A percentile compares a stretch with the other conserved stretches of the same genome.
Evolutionary conservation across 2,888 invertebrate species (phyloP).

Genomic region (Sphaerophoria taeniata): DNA sequence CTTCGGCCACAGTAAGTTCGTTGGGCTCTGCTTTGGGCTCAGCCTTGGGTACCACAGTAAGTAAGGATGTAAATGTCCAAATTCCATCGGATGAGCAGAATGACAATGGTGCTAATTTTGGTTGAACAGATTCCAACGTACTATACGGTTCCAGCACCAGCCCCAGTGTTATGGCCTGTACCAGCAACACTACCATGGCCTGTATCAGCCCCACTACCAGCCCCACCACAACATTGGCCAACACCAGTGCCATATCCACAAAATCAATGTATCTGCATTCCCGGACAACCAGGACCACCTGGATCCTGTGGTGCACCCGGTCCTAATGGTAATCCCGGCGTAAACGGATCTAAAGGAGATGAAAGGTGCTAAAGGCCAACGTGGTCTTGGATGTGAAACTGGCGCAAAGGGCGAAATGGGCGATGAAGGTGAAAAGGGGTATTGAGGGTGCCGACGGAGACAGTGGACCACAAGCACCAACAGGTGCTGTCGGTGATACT

Average conservation of each 20-base stretch:
- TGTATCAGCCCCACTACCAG: background rate
- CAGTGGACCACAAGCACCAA: too few relatives aligned
- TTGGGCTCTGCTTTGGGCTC: too few relatives aligned
- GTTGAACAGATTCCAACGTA: too few relatives aligned
- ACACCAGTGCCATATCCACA: too few relatives aligned
- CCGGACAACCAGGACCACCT: conserved; percentile 21
- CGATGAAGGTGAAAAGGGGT: background rate
- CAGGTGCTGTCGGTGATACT: too few relatives aligned
- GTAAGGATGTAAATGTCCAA: background rate
- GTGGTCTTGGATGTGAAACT: too few relatives aligned
- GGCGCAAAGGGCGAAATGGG: conserved; percentile 6
- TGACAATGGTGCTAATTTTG: background rate
- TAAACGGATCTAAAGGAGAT: conserved; percentile 41
- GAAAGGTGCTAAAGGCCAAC: too few relatives aligned
- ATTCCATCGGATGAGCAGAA: background rate
- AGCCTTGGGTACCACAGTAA: too few relatives aligned
- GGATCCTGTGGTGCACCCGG: conserved; percentile 37
- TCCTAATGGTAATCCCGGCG: conserved; percentile 69
- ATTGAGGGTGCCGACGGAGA: too few relatives aligned
- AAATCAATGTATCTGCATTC: background rate
- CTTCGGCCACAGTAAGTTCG: too few relatives aligned
- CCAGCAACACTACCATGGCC: background rate
- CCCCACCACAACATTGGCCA: background rate
- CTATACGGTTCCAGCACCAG: background rate
- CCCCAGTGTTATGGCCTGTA: too few relatives aligned